Conservation (phyloP, 2,113 vertebrate species). For the rat (Rattus norvegicus) region DNA sequence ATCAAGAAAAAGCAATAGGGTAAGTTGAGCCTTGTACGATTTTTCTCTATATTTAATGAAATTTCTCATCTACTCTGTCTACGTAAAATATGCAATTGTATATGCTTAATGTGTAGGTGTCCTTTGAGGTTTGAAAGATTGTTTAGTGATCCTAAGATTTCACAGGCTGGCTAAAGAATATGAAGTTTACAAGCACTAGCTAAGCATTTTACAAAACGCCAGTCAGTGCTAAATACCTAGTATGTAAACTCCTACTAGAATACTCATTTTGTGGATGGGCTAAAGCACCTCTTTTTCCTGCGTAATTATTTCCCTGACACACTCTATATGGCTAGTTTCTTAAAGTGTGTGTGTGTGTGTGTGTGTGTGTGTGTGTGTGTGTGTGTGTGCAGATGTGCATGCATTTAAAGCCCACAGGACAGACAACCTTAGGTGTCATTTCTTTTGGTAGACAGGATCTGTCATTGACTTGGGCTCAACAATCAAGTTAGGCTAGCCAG, state of each 20-base stretch:
- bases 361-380: neutral
- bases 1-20: constrained; percentile 38
- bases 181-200: neutral
- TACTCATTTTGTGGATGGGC: neutral
- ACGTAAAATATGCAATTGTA: constrained; percentile 18
- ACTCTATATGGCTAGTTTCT: neutral
- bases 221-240: neutral
- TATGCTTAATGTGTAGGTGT: neutral
- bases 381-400: neutral
- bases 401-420: too few relatives aligned
- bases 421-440: neutral
- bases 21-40: neutral
- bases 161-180: neutral
- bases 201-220: constrained; percentile 16
- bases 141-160: neutral
- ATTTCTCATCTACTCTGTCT: neutral
- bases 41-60: constrained; percentile 18
- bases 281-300: neutral
- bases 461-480: neutral
- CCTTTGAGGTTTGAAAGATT: neutral
- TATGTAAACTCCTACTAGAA: neutral
- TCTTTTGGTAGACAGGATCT: neutral
- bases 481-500: neutral
- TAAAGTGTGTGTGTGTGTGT: neutral
- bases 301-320: neutral